Base-by-base conservation (phyloP, 2,888 invertebrate genomes). In the Apodemia mormo region DNA sequence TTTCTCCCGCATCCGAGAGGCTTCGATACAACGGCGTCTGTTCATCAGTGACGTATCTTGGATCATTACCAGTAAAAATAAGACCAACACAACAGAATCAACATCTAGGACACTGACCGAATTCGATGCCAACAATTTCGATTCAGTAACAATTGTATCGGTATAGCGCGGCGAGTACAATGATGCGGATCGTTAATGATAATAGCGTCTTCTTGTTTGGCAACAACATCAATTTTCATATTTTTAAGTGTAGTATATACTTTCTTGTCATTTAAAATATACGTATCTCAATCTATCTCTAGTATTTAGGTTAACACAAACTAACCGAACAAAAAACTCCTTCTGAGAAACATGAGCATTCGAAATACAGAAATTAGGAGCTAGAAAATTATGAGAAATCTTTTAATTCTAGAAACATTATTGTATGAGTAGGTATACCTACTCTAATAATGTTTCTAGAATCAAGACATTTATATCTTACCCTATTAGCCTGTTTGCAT, bases 11-110 rank as follows among this genome's bases (percentile, higher is more conserved):
- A 80, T 83, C 82, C 80, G 81, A 80, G 80, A 82, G 82, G 78
- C 80, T 81, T 81, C 76, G 79, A 79, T 78, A 77, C 77, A 76
- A 75, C 75, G 78, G 77, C 81, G 76, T 79, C 78, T 76, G 78
- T 80, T 85, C 81, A 83, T 83, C 79, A 76, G 78, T 88, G 88
- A 88, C 89, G 89, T 79, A 80, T 85, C 83, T 92, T 92, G 92
- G 89, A 91, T 89, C 86, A 88, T 88, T 86, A 90, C 92, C 88
- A 92, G 87, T 84, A 84, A 88, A 91, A 91, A 90, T 89, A 89
- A 85, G 85, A 84, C 80, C 88, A 87, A 83, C 82, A 83, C 84
- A 83, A 83, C 83, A 79, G 84, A 87, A 90, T 88, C 82, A 87
- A 90, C 88, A 92, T 85, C 79, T 92, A 87, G 92, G 85, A 86